A percentile compares a stretch with the other conserved stretches of the same genome.
Evolutionary conservation across 2,888 invertebrate species (phyloP).

Genomic region (Pachliopta kotzebuea): DNA sequence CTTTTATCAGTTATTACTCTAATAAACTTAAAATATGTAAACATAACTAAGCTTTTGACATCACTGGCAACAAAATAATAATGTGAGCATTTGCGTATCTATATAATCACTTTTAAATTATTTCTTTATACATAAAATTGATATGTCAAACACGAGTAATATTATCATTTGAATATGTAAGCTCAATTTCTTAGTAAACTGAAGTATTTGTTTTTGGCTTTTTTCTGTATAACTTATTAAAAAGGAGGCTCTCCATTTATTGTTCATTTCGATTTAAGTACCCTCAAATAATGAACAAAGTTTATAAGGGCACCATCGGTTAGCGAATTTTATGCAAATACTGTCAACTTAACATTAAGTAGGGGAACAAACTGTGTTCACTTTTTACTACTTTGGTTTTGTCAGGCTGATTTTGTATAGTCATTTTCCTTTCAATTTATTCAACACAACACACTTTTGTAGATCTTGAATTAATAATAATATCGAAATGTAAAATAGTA

Average conservation of each 20-base stretch:
- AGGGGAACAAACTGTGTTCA: conserved; percentile 59
- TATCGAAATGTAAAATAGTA: too few species aligned
- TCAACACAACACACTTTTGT: background rate
- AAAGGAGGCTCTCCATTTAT: conserved; percentile 64
- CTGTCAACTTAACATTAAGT: conserved; percentile 60
- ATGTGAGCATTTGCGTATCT: background rate
- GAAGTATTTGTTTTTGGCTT: too few species aligned
- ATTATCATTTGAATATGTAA: background rate
- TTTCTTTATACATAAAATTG: background rate
- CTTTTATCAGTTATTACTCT: conserved; percentile 18
- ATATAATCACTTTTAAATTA: background rate
- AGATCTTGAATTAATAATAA: background rate
- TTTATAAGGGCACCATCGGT: conserved; percentile 55
- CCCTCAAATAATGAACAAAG: conserved; percentile 67
- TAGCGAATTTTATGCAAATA: conserved; percentile 74
- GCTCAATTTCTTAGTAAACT: background rate
- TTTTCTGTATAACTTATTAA: conserved; percentile 32
- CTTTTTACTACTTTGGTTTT: conserved; percentile 54
- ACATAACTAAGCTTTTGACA: conserved; percentile 36
- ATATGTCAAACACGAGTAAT: background rate
- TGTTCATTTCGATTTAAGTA: conserved; percentile 69
- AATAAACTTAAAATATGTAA: conserved; percentile 23
- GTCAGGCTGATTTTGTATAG: conserved; percentile 32
- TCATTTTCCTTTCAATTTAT: conserved; percentile 3
- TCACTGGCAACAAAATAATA: background rate